These are phyloP conservation scores for Diadumene lineata DNA, from an alignment of 92 coral and sea anemone genomes.

Conservation along the genomic window DNA sequence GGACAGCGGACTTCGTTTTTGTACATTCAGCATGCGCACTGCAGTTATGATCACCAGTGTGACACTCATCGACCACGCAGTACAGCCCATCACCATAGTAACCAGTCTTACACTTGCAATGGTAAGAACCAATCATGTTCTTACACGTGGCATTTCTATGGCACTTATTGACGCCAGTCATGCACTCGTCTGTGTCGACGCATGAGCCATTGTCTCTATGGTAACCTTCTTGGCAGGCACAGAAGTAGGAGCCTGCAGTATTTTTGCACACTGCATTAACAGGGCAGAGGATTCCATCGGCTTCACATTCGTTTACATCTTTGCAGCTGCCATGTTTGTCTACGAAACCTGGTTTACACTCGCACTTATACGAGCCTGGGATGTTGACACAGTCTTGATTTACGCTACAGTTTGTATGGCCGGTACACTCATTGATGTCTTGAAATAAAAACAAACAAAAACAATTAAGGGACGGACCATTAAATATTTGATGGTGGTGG, in stretches of 20 bases:
- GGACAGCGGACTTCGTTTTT: conserved; percentile 3
- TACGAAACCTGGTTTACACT: conserved; percentile 7
- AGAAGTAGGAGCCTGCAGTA: conserved; percentile 32
- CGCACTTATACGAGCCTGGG: conserved; percentile 28
- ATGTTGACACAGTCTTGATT: conserved; percentile 27
- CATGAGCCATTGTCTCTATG: conserved; percentile 3
- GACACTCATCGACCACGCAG: conserved; percentile 36
- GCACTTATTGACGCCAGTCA: conserved; percentile 14
- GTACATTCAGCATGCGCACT: conserved; percentile 26
- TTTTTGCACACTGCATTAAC: conserved; percentile 3
- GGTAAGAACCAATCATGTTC: conserved; percentile 29
- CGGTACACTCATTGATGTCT: neutral
- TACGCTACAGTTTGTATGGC: conserved; percentile 10
- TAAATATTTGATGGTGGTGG: neutral
- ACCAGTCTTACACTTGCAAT: conserved; percentile 30
- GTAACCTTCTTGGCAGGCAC: conserved; percentile 23
- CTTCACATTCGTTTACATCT: conserved; percentile 19
- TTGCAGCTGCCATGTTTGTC: conserved; percentile 9
- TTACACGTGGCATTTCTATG: conserved; percentile 35
- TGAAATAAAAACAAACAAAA: neutral
- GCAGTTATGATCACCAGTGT: conserved; percentile 3
- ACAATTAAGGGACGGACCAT: neutral
- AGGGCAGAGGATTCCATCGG: conserved; percentile 5
- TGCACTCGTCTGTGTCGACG: conserved; percentile 30
- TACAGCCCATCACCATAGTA: conserved; percentile 34